Conservation (phyloP, 1,140 invertebrate genomes). For the Habropoda laboriosa region DNA sequence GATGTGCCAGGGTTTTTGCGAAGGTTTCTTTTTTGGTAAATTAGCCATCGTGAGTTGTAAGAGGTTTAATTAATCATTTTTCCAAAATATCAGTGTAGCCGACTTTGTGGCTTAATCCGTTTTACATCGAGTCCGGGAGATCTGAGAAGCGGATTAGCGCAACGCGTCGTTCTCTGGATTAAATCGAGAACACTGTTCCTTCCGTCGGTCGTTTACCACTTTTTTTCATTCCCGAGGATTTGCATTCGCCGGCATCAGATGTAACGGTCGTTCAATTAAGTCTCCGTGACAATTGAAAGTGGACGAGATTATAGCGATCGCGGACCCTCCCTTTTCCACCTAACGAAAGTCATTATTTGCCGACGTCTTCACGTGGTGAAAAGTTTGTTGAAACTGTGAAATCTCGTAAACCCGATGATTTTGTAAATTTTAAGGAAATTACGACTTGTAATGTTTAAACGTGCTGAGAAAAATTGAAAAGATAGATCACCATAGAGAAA, state of each 20-base stretch:
- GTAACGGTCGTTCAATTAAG: not conserved
- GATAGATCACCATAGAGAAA: too few relatives aligned
- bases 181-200: not conserved
- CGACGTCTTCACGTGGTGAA: not conserved
- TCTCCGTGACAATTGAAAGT: not conserved
- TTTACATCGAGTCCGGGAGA: not conserved
- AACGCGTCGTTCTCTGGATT: not conserved
- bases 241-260: not conserved
- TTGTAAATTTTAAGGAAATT: not conserved
- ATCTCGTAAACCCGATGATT: not conserved
- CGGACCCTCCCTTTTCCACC: not conserved
- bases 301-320: too few relatives aligned
- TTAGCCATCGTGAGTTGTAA: not conserved
- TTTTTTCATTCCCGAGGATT: not conserved
- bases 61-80: not conserved
- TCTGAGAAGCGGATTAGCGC: constrained; percentile 2
- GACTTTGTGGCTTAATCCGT: not conserved
- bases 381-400: not conserved
- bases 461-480: too few relatives aligned
- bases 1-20: too few relatives aligned
- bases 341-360: not conserved
- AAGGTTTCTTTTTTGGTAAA: too few relatives aligned
- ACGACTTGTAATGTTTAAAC: too few relatives aligned
- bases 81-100: not conserved
- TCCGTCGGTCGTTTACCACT: not conserved